These are phyloP conservation scores for Temnothorax unifasciatus DNA, from an alignment of 2,888 invertebrate genomes.

Conservation along the genomic window DNA sequence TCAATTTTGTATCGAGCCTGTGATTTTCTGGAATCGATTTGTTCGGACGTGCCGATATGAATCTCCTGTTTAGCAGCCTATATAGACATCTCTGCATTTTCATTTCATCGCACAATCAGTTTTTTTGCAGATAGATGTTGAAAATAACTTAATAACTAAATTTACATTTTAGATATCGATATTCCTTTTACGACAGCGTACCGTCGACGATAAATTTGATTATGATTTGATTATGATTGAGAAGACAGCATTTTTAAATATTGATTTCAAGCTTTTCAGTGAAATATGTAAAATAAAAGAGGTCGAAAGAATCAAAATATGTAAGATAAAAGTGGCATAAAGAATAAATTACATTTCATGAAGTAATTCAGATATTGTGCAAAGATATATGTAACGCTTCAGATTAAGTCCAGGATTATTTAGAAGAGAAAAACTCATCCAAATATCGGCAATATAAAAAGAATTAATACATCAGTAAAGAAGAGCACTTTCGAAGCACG, in stretches of 20 bases:
- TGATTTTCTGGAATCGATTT: neutral
- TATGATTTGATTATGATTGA: neutral
- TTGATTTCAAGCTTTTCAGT: neutral
- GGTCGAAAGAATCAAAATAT: neutral
- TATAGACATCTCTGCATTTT: neutral
- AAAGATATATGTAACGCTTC: neutral
- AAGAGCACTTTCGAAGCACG: neutral
- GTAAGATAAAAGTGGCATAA: neutral
- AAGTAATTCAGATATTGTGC: neutral
- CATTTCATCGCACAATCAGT: neutral
- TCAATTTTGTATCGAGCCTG: neutral
- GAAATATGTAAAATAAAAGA: neutral
- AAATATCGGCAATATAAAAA: neutral
- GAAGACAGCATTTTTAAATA: slow-evolving; percentile 15
- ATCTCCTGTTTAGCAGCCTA: neutral
- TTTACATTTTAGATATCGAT: neutral
- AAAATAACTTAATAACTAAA: slow-evolving; percentile 10
- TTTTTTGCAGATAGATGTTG: neutral
- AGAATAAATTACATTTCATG: neutral
- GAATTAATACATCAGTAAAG: neutral
- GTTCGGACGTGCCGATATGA: neutral
- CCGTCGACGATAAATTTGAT: slow-evolving; percentile 19
- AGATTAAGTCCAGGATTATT: neutral
- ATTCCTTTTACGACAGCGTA: neutral
- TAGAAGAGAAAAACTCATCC: neutral